A percentile compares a stretch with the other conserved stretches of the same genome.
Conservation (phyloP, 35 echinoderm and acorn worm genomes). For the Ophiothrix spiculata region DNA sequence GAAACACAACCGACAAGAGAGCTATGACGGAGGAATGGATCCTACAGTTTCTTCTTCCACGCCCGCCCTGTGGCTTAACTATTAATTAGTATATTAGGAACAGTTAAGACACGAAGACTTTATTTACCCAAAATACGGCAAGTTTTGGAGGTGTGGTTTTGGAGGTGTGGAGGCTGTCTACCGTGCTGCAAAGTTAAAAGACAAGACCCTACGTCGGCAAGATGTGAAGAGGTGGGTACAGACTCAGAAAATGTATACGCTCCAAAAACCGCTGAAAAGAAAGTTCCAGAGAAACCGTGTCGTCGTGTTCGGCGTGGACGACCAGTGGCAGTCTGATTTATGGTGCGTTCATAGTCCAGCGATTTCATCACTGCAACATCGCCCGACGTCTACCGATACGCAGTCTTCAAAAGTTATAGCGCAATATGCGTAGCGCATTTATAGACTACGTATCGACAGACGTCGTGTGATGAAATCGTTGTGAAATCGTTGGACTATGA, state of each 20-base stretch:
- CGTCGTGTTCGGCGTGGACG: constrained; percentile 52
- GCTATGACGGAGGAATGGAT: not conserved
- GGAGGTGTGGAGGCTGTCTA: constrained; percentile 53
- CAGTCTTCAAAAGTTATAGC: too few relatives aligned
- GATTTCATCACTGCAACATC: too few relatives aligned
- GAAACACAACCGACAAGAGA: not conserved
- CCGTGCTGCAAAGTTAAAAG: not conserved
- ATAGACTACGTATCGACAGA: too few relatives aligned
- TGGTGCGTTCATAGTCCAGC: too few relatives aligned
- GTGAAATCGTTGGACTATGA: too few relatives aligned
- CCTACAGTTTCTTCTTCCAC: not conserved
- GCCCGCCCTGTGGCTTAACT: constrained; percentile 20
- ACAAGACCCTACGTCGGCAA: not conserved
- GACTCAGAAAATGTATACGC: constrained; percentile 32
- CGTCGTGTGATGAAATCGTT: too few relatives aligned
- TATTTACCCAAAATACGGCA: constrained; percentile 24
- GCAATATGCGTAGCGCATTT: too few relatives aligned
- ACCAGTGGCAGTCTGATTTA: constrained; percentile 60
- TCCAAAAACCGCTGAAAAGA: constrained; percentile 39
- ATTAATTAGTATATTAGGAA: not conserved
- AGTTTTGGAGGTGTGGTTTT: too few relatives aligned
- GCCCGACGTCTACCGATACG: too few relatives aligned
- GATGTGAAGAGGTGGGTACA: constrained; percentile 16
- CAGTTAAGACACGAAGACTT: not conserved
- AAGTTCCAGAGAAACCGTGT: constrained; percentile 48